Conservation (phyloP, 2,113 vertebrate genomes). For the Seriola quinqueradiata region DNA sequence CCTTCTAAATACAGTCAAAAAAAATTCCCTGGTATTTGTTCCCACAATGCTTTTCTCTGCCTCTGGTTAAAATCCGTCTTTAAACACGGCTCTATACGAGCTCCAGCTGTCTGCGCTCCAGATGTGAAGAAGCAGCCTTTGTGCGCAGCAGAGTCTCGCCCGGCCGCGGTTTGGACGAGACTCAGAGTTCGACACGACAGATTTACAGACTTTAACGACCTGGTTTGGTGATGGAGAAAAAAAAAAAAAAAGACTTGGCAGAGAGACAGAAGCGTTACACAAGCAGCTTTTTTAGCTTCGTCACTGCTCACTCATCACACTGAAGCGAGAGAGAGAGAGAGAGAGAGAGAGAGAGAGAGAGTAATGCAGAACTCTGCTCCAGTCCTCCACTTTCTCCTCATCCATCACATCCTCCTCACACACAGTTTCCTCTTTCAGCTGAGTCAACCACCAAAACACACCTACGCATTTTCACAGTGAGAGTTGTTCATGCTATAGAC, state of each 20-base stretch:
- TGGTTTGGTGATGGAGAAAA: not conserved
- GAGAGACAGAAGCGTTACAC: conserved; percentile 30
- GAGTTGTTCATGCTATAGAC: too few relatives aligned
- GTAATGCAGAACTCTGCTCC: not conserved
- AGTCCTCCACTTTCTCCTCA: not conserved
- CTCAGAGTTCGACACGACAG: conserved; percentile 44
- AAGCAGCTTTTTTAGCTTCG: conserved; percentile 29
- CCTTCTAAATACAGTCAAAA: too few relatives aligned
- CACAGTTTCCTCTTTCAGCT: too few relatives aligned
- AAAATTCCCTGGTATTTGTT: too few relatives aligned
- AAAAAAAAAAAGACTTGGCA: conserved; percentile 32
- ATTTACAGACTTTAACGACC: conserved; percentile 22
- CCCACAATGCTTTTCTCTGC: not conserved
- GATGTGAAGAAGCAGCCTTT: conserved; percentile 30
- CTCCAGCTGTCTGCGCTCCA: conserved; percentile 20
- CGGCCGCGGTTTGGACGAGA: conserved; percentile 21
- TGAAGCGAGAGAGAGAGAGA: not conserved
- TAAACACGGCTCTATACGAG: not conserved
- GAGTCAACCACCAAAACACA: too few relatives aligned
- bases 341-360: not conserved
- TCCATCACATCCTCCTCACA: too few relatives aligned
- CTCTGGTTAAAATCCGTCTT: not conserved
- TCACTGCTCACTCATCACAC: not conserved
- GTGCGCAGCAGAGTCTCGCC: conserved; percentile 4
- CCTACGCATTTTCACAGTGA: too few relatives aligned